Evolutionary conservation across 2,797 vertebrate genomes (phyloP).

Genomic region (Heteromormyrus szaboi): DNA sequence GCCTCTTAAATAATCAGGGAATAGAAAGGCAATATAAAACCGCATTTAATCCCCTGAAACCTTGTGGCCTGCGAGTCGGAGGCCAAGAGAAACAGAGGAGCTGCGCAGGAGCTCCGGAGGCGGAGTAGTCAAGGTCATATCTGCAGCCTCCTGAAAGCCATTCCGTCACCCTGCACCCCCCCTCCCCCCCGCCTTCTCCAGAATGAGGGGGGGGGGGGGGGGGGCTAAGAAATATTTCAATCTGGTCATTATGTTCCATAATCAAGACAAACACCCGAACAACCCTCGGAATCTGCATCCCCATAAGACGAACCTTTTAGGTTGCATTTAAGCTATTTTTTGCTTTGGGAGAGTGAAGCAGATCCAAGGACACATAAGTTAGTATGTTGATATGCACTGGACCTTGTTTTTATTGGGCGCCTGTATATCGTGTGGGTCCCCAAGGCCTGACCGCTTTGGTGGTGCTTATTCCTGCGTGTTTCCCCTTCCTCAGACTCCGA

Average conservation of each 20-base stretch:
- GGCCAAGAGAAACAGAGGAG: slow-evolving; percentile 45
- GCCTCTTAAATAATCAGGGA: slow-evolving; percentile 27
- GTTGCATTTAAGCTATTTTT: background rate
- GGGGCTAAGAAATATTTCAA: background rate
- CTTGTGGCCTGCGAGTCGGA: background rate
- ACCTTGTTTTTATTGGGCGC: slow-evolving; percentile 16
- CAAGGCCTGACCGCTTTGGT: background rate
- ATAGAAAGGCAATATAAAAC: slow-evolving; percentile 33
- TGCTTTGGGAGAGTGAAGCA: background rate
- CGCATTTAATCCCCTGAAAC: slow-evolving; percentile 32
- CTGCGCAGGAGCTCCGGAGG: slow-evolving; percentile 30
- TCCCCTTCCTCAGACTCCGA: slow-evolving; percentile 71
- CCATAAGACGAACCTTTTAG: background rate
- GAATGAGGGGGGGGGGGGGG: background rate
- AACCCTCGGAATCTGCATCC: background rate
- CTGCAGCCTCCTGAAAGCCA: slow-evolving; percentile 24
- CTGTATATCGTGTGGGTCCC: background rate
- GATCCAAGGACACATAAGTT: background rate
- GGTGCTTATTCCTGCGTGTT: background rate
- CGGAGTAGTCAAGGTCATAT: slow-evolving; percentile 28
- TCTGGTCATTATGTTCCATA: slow-evolving; percentile 8
- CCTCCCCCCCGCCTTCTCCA: slow-evolving; percentile 4
- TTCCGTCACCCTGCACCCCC: slow-evolving; percentile 30
- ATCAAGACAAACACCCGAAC: background rate
- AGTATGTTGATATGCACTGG: slow-evolving; percentile 11